A percentile compares a stretch with the other conserved stretches of the same genome.
Evolutionary conservation across 2,797 vertebrate genomes (phyloP).

Genomic region (Pseudomugil tenellus): DNA sequence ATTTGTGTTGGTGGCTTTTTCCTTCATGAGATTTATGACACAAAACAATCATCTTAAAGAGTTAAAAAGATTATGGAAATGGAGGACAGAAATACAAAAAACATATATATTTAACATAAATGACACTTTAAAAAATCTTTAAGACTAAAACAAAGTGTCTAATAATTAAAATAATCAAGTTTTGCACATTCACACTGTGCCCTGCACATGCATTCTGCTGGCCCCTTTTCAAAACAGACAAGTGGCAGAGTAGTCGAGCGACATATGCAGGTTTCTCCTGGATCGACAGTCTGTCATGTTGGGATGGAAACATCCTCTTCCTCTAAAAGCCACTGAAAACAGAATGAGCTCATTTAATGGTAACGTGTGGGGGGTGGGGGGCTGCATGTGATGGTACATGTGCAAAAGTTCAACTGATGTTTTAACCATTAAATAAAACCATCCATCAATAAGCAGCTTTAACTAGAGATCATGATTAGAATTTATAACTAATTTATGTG

Average conservation of each 20-base stretch:
- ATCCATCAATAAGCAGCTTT: background rate
- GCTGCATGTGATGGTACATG: background rate
- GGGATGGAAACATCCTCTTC: slow-evolving; percentile 6
- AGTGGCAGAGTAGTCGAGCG: slow-evolving; percentile 35
- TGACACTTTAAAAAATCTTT: slow-evolving; percentile 26
- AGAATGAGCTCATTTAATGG: slow-evolving; percentile 22
- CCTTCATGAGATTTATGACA: slow-evolving; percentile 30
- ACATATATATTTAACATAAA: slow-evolving; percentile 38
- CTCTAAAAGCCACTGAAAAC: slow-evolving; percentile 17
- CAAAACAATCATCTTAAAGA: slow-evolving; percentile 42
- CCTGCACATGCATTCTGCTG: slow-evolving; percentile 76
- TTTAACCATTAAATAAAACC: slow-evolving; percentile 12
- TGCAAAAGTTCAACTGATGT: slow-evolving; percentile 2
- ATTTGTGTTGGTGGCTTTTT: slow-evolving; percentile 45
- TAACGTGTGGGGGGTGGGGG: background rate
- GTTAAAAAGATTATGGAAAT: slow-evolving; percentile 54
- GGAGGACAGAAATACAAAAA: slow-evolving; percentile 43
- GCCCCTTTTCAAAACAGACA: slow-evolving; percentile 67
- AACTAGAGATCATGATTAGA: slow-evolving; percentile 11
- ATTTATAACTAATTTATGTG: background rate
- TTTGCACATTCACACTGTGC: slow-evolving; percentile 71
- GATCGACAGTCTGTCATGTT: slow-evolving; percentile 15
- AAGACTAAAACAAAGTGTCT: slow-evolving; percentile 38
- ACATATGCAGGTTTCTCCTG: slow-evolving; percentile 46
- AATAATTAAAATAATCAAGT: slow-evolving; percentile 50